Conservation (phyloP, 2,113 vertebrate genomes). For the Gymnarchus niloticus region DNA sequence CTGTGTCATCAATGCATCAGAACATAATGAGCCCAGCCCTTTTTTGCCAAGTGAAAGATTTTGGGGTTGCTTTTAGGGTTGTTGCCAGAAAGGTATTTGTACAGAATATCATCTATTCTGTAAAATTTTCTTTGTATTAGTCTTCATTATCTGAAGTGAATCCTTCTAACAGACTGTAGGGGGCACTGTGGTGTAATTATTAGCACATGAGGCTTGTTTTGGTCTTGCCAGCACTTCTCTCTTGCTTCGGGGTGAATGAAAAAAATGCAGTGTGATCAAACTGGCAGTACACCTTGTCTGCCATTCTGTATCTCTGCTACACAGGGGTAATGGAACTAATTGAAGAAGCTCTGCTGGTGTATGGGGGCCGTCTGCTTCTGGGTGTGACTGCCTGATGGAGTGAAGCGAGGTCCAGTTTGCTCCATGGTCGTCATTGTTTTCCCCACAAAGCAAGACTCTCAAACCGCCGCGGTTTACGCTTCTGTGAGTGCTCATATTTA, state of each 20-base stretch:
- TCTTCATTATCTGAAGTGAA: neutral
- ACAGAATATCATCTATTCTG: too few species aligned
- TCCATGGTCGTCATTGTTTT: too few species aligned
- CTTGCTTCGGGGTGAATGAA: neutral
- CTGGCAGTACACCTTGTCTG: slow-evolving; percentile 17
- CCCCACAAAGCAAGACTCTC: neutral
- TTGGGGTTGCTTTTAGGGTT: too few species aligned
- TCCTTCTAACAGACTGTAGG: slow-evolving; percentile 45
- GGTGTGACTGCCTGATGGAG: neutral
- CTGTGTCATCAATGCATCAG: neutral
- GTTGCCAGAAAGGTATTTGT: too few species aligned
- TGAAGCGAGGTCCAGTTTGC: too few species aligned
- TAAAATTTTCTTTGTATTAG: neutral
- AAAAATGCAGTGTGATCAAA: slow-evolving; percentile 20
- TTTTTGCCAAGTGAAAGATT: too few species aligned
- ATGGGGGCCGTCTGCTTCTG: neutral
- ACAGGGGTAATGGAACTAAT: neutral
- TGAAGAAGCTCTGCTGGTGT: too few species aligned
- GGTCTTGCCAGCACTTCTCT: neutral
- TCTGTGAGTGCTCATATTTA: too few species aligned
- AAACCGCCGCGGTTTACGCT: neutral
- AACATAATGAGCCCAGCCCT: neutral
- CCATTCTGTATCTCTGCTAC: neutral
- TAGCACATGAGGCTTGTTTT: neutral
- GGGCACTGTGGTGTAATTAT: slow-evolving; percentile 57